phyloP scores from a whole-genome alignment of 2,888 invertebrate species.

The Cantharis nigra region DNA sequence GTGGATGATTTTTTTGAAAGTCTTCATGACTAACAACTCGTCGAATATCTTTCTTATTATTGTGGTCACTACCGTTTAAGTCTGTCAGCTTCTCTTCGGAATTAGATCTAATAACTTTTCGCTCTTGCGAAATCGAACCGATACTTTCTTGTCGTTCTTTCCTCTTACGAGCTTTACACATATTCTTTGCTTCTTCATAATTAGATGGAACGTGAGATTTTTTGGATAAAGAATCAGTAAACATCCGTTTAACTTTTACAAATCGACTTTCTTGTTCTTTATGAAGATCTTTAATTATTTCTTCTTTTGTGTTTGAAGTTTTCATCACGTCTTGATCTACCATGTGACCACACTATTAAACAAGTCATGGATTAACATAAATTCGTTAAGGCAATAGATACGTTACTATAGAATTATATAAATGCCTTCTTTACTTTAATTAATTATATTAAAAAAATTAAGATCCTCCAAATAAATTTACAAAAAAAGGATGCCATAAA shows the following conservation, averaged over 20 bases:
- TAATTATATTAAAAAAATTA: background rate
- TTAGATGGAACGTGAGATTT: constrained; percentile 39
- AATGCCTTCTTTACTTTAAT: background rate
- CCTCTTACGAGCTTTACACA: constrained; percentile 60
- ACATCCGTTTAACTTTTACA: constrained; percentile 45
- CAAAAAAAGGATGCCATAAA: background rate
- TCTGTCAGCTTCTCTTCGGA: constrained; percentile 62
- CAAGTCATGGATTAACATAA: background rate
- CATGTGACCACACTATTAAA: constrained; percentile 44
- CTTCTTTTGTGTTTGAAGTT: constrained; percentile 40
- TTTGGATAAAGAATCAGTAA: constrained; percentile 37
- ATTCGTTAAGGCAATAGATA: background rate
- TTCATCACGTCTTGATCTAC: constrained; percentile 46
- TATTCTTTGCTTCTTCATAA: constrained; percentile 51
- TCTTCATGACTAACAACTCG: constrained; percentile 69
- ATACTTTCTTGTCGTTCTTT: constrained; percentile 68
- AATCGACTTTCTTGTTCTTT: constrained; percentile 43
- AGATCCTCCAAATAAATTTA: background rate
- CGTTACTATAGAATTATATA: background rate
- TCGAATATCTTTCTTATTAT: constrained; percentile 54
- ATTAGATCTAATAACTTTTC: constrained; percentile 65
- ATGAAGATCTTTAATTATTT: constrained; percentile 35
- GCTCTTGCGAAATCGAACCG: constrained; percentile 62
- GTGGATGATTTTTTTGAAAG: constrained; percentile 55
- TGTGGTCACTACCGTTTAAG: constrained; percentile 41